phyloP scores from a whole-genome alignment of 1,140 invertebrate genomes.

The Linepithema humile region DNA sequence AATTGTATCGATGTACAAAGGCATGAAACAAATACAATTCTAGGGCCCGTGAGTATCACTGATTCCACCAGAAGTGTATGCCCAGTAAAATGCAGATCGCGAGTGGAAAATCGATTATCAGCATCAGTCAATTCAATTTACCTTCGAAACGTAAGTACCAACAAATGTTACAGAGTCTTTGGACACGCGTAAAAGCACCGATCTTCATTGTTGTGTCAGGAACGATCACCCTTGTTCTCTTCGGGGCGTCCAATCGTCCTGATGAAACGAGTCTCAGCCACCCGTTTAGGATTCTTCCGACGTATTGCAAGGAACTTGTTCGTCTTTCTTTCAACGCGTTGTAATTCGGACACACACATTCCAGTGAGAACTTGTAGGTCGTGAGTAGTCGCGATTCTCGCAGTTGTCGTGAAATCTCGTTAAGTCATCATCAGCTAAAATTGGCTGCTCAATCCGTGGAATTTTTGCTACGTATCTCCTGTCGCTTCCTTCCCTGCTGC shows the following conservation, averaged over 20 bases:
- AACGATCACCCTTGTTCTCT: conserved; percentile 1
- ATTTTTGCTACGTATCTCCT: conserved; percentile 57
- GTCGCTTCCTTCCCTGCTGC: conserved; percentile 62
- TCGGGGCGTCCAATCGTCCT: not conserved
- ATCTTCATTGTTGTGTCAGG: conserved; percentile 12
- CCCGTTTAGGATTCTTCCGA: not conserved
- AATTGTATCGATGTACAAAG: no score
- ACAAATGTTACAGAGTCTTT: conserved; percentile 6
- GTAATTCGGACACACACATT: not conserved
- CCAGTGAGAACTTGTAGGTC: not conserved
- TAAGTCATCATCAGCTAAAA: not conserved
- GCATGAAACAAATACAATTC: no score
- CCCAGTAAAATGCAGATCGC: conserved; percentile 8
- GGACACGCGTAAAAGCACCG: not conserved
- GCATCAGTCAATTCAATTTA: not conserved
- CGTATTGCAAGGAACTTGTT: not conserved
- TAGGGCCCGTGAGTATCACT: no score
- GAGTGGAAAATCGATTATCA: not conserved
- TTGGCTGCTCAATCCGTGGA: conserved; percentile 29
- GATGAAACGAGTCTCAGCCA: not conserved
- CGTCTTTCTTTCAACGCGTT: not conserved
- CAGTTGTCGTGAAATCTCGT: not conserved
- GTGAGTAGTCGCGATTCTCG: conserved; percentile 11
- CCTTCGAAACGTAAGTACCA: not conserved
- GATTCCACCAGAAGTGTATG: no score